phyloP scores from a whole-genome alignment of 1,140 invertebrate genomes.

The Helicoverpa armigera region DNA sequence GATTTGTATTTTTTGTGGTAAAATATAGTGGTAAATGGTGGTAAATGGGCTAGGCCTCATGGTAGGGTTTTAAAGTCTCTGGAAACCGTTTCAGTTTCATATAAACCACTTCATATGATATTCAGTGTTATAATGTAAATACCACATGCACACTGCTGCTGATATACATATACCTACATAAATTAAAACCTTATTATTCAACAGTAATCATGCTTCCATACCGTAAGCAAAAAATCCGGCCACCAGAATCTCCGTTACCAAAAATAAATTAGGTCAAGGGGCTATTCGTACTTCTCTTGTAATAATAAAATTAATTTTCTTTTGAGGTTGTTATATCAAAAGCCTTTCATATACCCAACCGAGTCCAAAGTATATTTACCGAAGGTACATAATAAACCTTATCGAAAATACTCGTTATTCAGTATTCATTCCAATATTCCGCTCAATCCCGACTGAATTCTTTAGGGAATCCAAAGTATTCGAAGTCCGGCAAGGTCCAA shows the following conservation, averaged over 20 bases:
- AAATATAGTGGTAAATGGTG: too few species aligned
- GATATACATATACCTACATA: not conserved
- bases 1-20: not conserved
- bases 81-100: too few species aligned
- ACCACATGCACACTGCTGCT: not conserved
- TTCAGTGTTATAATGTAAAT: too few species aligned
- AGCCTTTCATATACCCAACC: not conserved
- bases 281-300: not conserved
- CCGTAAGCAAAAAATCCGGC: not conserved
- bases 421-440: slow-evolving; percentile 57
- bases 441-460: slow-evolving; percentile 51
- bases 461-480: slow-evolving; percentile 60
- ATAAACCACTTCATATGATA: too few species aligned
- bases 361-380: not conserved
- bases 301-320: slow-evolving; percentile 1
- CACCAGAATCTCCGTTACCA: not conserved
- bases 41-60: too few species aligned
- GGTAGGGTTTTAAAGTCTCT: too few species aligned
- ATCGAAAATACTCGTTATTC: slow-evolving; percentile 43
- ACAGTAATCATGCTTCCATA: not conserved
- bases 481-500: slow-evolving; percentile 52
- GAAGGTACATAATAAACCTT: not conserved
- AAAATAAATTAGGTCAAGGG: not conserved
- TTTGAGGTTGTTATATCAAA: slow-evolving; percentile 5
- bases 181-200: not conserved